Percentiles rank a stretch among this genome's conserved stretches.
These are phyloP conservation scores for Craseonycteris thonglongyai DNA, from an alignment of 2,113 vertebrate species.

Conservation along the genomic window DNA sequence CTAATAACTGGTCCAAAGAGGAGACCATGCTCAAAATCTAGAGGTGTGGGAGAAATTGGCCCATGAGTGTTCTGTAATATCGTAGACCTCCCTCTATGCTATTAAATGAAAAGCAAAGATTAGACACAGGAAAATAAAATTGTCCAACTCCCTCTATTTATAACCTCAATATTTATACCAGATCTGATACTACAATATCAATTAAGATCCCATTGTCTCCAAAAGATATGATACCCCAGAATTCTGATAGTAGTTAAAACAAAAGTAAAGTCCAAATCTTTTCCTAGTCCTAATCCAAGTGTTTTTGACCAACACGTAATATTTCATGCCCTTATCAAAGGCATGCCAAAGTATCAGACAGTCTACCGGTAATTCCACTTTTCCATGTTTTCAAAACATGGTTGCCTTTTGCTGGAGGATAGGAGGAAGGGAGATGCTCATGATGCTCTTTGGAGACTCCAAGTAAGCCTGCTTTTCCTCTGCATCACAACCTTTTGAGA, in stretches of 20 bases:
- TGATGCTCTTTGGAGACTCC: constrained; percentile 78
- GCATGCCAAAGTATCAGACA: background rate
- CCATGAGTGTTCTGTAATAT: background rate
- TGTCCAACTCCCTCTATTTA: constrained; percentile 6
- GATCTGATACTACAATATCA: constrained; percentile 62
- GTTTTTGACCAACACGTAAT: background rate
- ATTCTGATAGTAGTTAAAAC: constrained; percentile 14
- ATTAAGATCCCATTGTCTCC: background rate
- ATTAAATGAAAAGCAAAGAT: background rate
- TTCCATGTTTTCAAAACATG: background rate
- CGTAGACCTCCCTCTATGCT: background rate
- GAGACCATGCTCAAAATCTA: background rate
- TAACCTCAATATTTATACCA: constrained; percentile 33
- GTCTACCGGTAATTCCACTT: background rate
- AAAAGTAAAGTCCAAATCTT: background rate
- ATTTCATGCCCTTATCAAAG: background rate
- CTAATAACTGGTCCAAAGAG: background rate
- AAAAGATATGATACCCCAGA: background rate
- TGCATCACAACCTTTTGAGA: constrained; percentile 81
- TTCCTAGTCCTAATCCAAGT: background rate
- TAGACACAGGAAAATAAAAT: constrained; percentile 35
- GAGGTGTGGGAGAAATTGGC: background rate
- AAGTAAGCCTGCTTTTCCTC: constrained; percentile 59
- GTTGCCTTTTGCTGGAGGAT: background rate
- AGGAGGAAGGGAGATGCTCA: constrained; percentile 73